phyloP scores from a whole-genome alignment of 1,140 invertebrate species.

The Papilio machaon region DNA sequence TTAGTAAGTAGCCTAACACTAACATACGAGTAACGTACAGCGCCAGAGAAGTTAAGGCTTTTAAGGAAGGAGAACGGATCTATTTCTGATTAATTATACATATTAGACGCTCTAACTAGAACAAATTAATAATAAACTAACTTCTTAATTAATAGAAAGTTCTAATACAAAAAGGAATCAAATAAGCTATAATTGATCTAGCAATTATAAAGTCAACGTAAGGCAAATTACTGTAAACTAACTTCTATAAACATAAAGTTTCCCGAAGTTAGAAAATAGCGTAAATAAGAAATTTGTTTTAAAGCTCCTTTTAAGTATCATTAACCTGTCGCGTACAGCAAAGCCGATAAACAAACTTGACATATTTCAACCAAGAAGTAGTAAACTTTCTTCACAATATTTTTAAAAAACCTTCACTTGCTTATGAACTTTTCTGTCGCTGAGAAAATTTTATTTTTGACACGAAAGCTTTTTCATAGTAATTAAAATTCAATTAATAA shows the following conservation, averaged over 20 bases:
- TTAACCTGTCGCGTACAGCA: constrained; percentile 19
- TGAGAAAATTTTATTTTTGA: neutral
- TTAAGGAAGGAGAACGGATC: no score
- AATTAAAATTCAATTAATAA: neutral
- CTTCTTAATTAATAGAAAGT: no score
- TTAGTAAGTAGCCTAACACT: no score
- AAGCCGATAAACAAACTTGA: constrained; percentile 20
- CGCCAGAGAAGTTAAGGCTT: no score
- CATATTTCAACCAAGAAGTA: constrained; percentile 14
- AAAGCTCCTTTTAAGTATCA: constrained; percentile 19
- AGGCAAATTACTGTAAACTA: neutral
- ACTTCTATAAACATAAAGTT: constrained; percentile 15
- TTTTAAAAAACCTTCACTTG: constrained; percentile 13
- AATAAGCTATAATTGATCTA: neutral
- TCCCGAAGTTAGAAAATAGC: constrained; percentile 10
- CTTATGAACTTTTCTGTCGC: neutral
- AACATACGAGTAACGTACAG: no score
- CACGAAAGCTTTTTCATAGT: neutral
- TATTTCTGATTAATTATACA: no score
- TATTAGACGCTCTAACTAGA: no score
- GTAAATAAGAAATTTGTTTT: constrained; percentile 9
- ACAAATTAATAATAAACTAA: no score
- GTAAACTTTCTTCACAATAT: neutral
- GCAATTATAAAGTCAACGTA: neutral
- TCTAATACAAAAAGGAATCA: neutral